Conservation (phyloP, 2,888 invertebrate genomes). For the Galerucella pusilla region DNA sequence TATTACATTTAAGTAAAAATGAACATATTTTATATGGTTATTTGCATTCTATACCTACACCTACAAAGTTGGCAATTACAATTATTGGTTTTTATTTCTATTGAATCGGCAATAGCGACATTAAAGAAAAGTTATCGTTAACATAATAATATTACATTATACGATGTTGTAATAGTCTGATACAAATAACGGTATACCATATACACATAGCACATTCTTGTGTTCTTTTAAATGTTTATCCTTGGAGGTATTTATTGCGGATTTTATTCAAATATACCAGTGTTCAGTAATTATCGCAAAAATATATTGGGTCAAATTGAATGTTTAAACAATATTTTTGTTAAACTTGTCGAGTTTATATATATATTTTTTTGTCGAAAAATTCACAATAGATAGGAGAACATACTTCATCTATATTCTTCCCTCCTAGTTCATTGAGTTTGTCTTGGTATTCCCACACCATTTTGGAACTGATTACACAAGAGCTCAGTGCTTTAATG, state of each 20-base stretch:
- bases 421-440: no score
- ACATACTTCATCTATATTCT: no score
- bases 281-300: background rate
- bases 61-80: background rate
- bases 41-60: background rate
- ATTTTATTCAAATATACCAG: constrained; percentile 18
- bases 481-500: no score
- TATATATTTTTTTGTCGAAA: no score
- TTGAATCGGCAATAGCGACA: background rate
- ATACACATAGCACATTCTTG: constrained; percentile 6
- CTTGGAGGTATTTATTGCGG: constrained; percentile 11
- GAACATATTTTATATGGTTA: background rate
- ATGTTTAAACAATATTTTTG: background rate
- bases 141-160: constrained; percentile 24
- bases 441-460: no score
- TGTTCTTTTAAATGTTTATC: constrained; percentile 13
- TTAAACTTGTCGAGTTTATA: no score
- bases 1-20: no score
- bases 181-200: constrained; percentile 27
- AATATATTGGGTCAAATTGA: background rate
- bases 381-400: no score
- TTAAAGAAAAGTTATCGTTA: constrained; percentile 1
- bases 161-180: constrained; percentile 26
- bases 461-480: no score
- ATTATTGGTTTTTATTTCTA: background rate